Conservation (phyloP, 1,140 invertebrate species). For the Zaprionus tsacasi region DNA sequence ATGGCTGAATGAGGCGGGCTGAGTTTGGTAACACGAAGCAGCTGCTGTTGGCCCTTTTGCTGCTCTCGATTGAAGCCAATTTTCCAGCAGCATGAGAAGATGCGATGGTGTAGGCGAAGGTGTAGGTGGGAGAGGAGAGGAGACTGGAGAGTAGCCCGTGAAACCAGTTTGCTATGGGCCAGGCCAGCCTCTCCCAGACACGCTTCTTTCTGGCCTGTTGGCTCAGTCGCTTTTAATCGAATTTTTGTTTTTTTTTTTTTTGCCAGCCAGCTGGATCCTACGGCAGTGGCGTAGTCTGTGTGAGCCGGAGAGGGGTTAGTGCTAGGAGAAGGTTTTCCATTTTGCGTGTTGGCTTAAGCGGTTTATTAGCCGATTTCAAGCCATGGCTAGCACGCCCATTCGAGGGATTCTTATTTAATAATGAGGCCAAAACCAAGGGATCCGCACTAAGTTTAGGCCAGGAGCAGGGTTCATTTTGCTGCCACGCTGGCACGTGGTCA, state of each 20-base stretch:
- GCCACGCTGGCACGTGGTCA: slow-evolving; percentile 9
- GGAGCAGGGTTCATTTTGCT: slow-evolving; percentile 19
- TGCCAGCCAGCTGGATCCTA: slow-evolving; percentile 22
- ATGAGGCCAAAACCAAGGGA: slow-evolving; percentile 8
- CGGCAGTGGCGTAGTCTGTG: neutral
- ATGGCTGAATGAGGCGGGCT: slow-evolving; percentile 19
- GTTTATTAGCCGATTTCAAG: slow-evolving; percentile 43
- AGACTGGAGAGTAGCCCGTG: neutral
- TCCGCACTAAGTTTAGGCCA: slow-evolving; percentile 6
- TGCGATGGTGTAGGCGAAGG: too few relatives aligned
- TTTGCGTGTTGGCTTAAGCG: slow-evolving; percentile 40
- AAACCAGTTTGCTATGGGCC: neutral
- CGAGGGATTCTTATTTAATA: slow-evolving; percentile 30
- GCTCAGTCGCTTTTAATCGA: slow-evolving; percentile 39
- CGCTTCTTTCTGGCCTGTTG: slow-evolving; percentile 20
- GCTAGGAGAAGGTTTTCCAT: slow-evolving; percentile 16
- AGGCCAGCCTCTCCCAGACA: neutral
- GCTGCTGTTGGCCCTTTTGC: slow-evolving; percentile 51
- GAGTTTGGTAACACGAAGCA: slow-evolving; percentile 39
- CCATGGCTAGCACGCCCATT: slow-evolving; percentile 19
- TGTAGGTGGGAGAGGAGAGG: neutral
- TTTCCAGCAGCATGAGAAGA: slow-evolving; percentile 12
- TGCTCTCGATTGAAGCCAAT: slow-evolving; percentile 63
- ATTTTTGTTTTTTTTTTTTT: too few relatives aligned
- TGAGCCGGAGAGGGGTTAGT: too few relatives aligned